Evolutionary conservation across 1,140 invertebrate genomes (phyloP).

Genomic region (Battus philenor): DNA sequence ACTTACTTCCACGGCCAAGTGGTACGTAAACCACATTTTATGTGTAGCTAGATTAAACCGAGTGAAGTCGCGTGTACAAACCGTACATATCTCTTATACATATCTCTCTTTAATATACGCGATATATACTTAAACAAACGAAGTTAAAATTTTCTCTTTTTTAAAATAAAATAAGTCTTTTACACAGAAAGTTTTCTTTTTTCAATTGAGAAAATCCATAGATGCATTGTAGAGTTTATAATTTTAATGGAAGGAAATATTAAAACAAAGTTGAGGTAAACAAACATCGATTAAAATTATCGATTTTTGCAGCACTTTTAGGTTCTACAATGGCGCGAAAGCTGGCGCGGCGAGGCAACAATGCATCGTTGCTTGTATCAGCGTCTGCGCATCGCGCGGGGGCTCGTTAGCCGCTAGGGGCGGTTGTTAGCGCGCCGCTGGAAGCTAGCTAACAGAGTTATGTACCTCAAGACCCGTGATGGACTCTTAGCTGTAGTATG

Average conservation of each 20-base stretch:
- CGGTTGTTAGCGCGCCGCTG: constrained; percentile 45
- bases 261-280: constrained; percentile 45
- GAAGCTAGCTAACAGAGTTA: constrained; percentile 42
- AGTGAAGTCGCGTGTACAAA: not conserved
- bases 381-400: constrained; percentile 51
- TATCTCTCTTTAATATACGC: no score
- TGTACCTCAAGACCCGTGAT: constrained; percentile 29
- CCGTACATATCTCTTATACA: no score
- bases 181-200: no score
- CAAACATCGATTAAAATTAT: constrained; percentile 54
- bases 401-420: constrained; percentile 56
- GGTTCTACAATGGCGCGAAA: constrained; percentile 63
- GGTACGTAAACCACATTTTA: constrained; percentile 44
- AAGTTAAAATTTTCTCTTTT: no score
- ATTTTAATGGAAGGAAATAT: no score
- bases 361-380: constrained; percentile 60
- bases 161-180: no score
- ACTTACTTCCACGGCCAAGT: constrained; percentile 48
- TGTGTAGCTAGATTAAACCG: constrained; percentile 2
- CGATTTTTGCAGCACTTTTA: constrained; percentile 51
- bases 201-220: no score
- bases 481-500: constrained; percentile 33
- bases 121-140: no score
- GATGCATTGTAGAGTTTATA: no score
- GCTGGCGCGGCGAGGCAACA: constrained; percentile 62